Evolutionary conservation across 2,113 vertebrate genomes (phyloP).

Genomic region (Eubucco bourcierii): DNA sequence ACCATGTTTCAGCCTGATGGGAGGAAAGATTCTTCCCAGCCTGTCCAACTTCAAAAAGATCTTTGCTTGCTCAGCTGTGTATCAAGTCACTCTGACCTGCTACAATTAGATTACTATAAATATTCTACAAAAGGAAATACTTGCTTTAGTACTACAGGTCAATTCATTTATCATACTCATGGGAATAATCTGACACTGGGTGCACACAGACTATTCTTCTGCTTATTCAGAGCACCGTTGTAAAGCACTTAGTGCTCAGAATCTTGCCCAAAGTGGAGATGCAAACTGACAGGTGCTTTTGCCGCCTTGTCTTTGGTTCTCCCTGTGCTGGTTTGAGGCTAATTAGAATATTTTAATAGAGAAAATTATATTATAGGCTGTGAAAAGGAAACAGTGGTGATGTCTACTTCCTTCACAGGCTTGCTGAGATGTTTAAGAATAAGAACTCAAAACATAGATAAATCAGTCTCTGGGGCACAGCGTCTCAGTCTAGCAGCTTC

Average conservation of each 20-base stretch:
- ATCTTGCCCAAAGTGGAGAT: neutral
- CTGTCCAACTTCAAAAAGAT: neutral
- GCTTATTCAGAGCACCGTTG: slow-evolving; percentile 7
- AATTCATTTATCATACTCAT: slow-evolving; percentile 28
- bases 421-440: too few species aligned
- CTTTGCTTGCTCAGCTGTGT: neutral
- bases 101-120: slow-evolving; percentile 30
- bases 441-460: too few species aligned
- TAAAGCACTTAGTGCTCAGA: neutral
- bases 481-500: too few species aligned
- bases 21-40: neutral
- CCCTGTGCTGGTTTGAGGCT: too few species aligned
- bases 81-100: slow-evolving; percentile 47
- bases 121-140: slow-evolving; percentile 40
- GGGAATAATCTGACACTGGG: neutral
- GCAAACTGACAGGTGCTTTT: neutral
- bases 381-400: too few species aligned
- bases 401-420: too few species aligned
- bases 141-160: slow-evolving; percentile 5
- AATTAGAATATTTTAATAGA: too few species aligned
- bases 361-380: too few species aligned
- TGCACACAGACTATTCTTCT: neutral
- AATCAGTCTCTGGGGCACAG: too few species aligned
- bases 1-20: neutral
- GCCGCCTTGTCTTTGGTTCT: neutral